Conservation (phyloP, 2,797 vertebrate species). For the Phaenicophaeus curvirostris region DNA sequence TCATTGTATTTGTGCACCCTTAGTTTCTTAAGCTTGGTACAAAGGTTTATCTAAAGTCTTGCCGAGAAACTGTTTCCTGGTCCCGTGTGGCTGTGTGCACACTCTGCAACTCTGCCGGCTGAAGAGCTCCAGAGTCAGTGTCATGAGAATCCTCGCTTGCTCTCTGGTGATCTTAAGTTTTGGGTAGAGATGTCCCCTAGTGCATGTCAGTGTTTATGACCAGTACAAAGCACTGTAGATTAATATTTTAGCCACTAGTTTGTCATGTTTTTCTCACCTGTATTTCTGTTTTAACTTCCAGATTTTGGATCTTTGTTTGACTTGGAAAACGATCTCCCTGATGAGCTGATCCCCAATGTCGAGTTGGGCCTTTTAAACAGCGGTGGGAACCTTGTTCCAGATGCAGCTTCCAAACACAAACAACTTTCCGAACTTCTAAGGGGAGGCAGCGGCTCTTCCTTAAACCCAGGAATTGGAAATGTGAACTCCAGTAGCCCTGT, state of each 20-base stretch:
- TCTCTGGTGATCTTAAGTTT: not conserved
- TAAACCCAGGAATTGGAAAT: constrained; percentile 80
- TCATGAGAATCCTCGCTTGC: rapidly evolving
- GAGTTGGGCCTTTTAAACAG: constrained; percentile 87
- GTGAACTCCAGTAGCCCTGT: constrained; percentile 87
- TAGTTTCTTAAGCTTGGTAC: not conserved
- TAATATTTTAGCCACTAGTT: not conserved
- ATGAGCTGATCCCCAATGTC: constrained; percentile 96
- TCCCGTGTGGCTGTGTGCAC: rapidly evolving
- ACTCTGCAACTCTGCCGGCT: rapidly evolving
- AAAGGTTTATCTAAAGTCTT: not conserved
- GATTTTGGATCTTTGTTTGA: constrained; percentile 93
- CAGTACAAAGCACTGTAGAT: not conserved
- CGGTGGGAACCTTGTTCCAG: constrained; percentile 83
- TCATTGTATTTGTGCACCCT: not conserved
- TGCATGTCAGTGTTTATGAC: not conserved
- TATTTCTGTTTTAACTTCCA: constrained; percentile 74
- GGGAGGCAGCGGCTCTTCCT: constrained; percentile 83
- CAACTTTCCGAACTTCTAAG: constrained; percentile 96
- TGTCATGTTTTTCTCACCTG: constrained; percentile 45
- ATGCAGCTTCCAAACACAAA: constrained; percentile 97
- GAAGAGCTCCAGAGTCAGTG: not conserved
- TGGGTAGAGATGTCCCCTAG: not conserved
- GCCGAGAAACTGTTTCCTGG: rapidly evolving
- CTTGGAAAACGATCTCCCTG: constrained; percentile 96